Conservation (phyloP, 2,888 invertebrate species). For the Theretra japonica region DNA sequence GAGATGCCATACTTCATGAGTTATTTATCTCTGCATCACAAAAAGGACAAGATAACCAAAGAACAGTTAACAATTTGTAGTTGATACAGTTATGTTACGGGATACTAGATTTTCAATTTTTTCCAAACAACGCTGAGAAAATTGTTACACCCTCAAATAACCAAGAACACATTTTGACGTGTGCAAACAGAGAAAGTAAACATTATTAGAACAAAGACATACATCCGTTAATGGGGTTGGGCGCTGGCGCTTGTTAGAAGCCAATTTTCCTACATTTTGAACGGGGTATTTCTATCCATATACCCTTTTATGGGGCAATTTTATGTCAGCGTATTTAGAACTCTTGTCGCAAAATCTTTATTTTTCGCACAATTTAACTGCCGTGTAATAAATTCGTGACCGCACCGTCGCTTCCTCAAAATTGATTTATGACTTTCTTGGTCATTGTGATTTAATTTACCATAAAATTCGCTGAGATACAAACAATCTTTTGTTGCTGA, state of each 20-base stretch:
- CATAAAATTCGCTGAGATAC: neutral
- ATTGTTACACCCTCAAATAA: neutral
- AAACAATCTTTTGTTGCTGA: neutral
- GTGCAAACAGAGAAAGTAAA: slow-evolving; percentile 3
- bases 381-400: slow-evolving; percentile 10
- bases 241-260: slow-evolving; percentile 12
- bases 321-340: slow-evolving; percentile 31
- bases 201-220: neutral
- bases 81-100: no score
- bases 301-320: slow-evolving; percentile 33
- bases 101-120: no score
- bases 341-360: slow-evolving; percentile 2
- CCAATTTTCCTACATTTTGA: slow-evolving; percentile 12
- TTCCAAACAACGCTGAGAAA: no score
- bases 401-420: slow-evolving; percentile 14
- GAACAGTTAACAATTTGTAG: no score
- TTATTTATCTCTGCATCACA: no score
- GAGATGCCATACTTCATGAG: no score
- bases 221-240: neutral
- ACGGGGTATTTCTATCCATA: neutral
- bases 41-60: no score
- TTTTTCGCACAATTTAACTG: slow-evolving; percentile 24
- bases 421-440: slow-evolving; percentile 9
- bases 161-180: neutral
- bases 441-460: slow-evolving; percentile 24